Evolutionary conservation across 2,888 invertebrate genomes (phyloP).

Genomic region (Lepidocyrtoides sp.): DNA sequence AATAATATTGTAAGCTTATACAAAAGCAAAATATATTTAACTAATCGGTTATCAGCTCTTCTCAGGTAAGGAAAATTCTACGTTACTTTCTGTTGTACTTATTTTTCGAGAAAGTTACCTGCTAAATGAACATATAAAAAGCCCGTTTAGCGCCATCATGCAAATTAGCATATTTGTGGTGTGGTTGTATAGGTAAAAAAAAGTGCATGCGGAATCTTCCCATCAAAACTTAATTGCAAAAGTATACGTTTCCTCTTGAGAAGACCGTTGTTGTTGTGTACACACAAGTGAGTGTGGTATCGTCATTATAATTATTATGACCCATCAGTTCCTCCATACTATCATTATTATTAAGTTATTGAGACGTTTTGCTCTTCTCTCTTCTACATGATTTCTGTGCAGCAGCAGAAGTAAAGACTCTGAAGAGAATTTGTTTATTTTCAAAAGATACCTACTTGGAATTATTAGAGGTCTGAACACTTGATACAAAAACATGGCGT

Average conservation of each 20-base stretch:
- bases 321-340: slow-evolving; percentile 22
- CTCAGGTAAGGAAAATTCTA: not conserved
- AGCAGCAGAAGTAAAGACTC: no score
- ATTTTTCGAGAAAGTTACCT: not conserved
- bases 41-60: not conserved
- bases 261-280: not conserved
- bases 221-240: not conserved
- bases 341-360: slow-evolving; percentile 37
- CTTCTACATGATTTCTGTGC: no score
- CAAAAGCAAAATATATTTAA: no score
- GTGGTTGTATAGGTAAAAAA: no score
- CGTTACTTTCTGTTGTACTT: not conserved
- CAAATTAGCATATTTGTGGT: not conserved
- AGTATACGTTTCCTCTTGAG: no score
- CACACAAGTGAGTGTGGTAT: not conserved
- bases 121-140: not conserved
- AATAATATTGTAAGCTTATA: no score
- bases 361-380: slow-evolving; percentile 27
- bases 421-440: not conserved
- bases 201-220: no score
- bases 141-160: not conserved
- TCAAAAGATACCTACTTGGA: not conserved
- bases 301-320: not conserved
- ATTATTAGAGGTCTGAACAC: not conserved
- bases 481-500: not conserved